Conservation (phyloP, 1,140 invertebrate genomes). For the Rhagoletis zephyria region DNA sequence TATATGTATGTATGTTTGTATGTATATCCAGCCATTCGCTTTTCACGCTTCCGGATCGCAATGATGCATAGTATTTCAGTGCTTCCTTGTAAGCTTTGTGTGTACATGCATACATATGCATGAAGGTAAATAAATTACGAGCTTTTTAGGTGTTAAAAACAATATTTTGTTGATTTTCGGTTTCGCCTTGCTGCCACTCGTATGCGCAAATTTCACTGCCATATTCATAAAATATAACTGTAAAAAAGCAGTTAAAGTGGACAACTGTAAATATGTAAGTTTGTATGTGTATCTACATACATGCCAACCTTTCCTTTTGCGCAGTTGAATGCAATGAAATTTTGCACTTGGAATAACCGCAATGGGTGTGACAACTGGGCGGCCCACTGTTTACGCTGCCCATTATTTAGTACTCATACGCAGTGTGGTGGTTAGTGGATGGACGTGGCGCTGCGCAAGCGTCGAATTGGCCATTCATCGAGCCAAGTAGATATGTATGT, state of each 20-base stretch:
- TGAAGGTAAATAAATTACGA: neutral
- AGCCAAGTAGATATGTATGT: too few species aligned
- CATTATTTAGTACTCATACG: neutral
- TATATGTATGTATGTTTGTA: too few species aligned
- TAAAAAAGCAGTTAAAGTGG: neutral
- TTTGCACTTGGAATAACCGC: conserved; percentile 40
- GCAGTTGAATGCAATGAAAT: conserved; percentile 10
- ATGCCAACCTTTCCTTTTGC: neutral
- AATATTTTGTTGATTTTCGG: neutral
- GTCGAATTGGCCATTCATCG: neutral
- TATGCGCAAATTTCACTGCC: conserved; percentile 23
- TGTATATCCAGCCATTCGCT: neutral
- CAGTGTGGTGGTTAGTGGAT: neutral
- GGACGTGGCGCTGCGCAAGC: neutral
- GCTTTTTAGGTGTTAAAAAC: neutral
- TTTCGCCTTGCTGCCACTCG: neutral
- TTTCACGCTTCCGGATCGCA: conserved; percentile 5
- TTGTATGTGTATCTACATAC: neutral
- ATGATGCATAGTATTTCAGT: neutral
- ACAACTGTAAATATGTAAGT: neutral
- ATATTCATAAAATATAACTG: neutral
- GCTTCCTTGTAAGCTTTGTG: neutral
- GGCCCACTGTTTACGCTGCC: conserved; percentile 29
- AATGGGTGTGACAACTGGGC: conserved; percentile 32
- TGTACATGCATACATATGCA: neutral